A percentile compares a stretch with the other conserved stretches of the same genome.
Evolutionary conservation across 2,797 vertebrate species (phyloP).

Genomic region (Chelmon rostratus): DNA sequence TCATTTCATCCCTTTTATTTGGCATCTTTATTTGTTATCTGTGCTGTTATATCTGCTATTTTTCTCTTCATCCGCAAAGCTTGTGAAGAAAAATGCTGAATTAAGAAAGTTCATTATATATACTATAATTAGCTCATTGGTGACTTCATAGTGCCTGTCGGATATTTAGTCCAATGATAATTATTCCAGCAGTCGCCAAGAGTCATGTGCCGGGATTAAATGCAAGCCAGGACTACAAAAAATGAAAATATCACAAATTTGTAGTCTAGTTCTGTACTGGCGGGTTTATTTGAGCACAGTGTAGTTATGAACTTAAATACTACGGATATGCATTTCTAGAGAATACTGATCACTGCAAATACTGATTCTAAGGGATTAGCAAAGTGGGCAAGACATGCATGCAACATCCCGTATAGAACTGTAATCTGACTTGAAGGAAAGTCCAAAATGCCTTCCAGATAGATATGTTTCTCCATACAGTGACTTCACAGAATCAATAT

Average conservation of each 20-base stretch:
- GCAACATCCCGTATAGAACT: constrained; percentile 11
- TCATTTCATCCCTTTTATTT: no score
- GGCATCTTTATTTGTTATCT: no score
- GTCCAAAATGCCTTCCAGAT: constrained; percentile 40
- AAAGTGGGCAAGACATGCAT: constrained; percentile 22
- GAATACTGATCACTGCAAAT: constrained; percentile 57
- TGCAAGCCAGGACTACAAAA: neutral
- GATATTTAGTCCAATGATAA: constrained; percentile 53
- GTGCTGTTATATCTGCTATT: no score
- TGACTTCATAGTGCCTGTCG: constrained; percentile 21
- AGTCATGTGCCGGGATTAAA: constrained; percentile 25
- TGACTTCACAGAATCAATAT: constrained; percentile 59
- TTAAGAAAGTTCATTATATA: neutral
- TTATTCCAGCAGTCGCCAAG: constrained; percentile 34
- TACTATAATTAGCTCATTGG: neutral
- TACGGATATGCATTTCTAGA: constrained; percentile 62
- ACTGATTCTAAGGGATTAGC: constrained; percentile 52
- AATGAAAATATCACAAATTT: constrained; percentile 32
- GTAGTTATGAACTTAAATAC: constrained; percentile 56
- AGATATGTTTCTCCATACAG: constrained; percentile 39
- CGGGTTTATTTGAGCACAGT: constrained; percentile 49
- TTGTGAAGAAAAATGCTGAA: neutral
- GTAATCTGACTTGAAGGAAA: constrained; percentile 24
- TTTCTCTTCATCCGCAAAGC: no score
- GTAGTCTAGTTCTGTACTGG: constrained; percentile 24